Evolutionary conservation across 2,888 invertebrate genomes (phyloP).

Genomic region (Brachypalpus laphriformis): DNA sequence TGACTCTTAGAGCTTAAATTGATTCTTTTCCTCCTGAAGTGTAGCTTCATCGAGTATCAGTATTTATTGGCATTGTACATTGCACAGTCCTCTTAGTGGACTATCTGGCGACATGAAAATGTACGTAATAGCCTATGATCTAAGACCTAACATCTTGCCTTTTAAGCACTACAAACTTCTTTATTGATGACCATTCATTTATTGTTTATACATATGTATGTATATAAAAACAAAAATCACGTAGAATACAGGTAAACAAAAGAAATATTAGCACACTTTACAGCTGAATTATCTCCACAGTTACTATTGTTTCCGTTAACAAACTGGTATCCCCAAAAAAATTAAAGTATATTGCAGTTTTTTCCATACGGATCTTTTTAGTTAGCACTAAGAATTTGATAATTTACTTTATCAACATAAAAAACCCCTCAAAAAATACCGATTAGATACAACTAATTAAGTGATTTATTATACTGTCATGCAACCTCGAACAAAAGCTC

Average conservation of each 20-base stretch:
- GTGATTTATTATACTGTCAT: neutral
- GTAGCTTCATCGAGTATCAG: too few relatives aligned
- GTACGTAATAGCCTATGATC: too few relatives aligned
- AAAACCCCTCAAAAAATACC: neutral
- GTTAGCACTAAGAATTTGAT: neutral
- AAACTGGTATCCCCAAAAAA: neutral
- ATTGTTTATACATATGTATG: neutral
- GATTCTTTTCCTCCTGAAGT: too few relatives aligned
- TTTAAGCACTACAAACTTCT: neutral
- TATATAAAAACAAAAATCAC: neutral
- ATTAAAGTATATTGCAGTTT: neutral
- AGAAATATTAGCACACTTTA: neutral
- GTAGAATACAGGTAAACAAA: neutral
- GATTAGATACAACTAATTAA: neutral
- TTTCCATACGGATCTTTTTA: neutral
- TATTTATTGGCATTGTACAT: too few relatives aligned
- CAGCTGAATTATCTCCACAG: neutral
- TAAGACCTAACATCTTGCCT: too few relatives aligned
- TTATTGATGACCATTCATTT: neutral
- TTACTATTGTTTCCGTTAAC: neutral
- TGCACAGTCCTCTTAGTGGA: too few relatives aligned
- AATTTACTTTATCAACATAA: neutral
- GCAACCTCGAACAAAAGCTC: neutral
- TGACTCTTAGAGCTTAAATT: too few relatives aligned
- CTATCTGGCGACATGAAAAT: too few relatives aligned